Conservation (phyloP, 2,113 vertebrate genomes). For the Bolborhynchus lineola region DNA sequence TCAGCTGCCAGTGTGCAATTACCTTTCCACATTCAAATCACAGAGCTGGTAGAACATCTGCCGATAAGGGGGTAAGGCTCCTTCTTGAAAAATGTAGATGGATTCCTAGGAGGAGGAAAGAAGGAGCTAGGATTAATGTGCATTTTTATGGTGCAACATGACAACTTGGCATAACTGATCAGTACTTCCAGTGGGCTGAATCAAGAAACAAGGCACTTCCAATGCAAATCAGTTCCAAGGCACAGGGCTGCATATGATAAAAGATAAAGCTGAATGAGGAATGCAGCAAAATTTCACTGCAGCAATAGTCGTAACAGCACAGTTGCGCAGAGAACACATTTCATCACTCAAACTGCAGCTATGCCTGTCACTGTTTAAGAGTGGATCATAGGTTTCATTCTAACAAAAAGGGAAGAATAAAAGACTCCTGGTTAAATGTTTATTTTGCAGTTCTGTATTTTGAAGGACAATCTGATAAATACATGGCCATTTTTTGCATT, state of each 20-base stretch:
- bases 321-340: neutral
- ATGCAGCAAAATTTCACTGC: neutral
- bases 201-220: neutral
- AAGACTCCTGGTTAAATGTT: neutral
- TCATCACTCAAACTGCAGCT: neutral
- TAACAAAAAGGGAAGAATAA: neutral
- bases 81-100: constrained; percentile 87
- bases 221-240: neutral
- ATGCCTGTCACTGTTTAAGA: neutral
- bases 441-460: neutral
- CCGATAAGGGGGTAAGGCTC: constrained; percentile 90
- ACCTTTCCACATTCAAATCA: constrained; percentile 91
- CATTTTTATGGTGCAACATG: neutral
- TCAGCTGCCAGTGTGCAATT: neutral
- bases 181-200: neutral
- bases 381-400: neutral
- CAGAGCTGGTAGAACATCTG: constrained; percentile 99
- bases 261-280: neutral
- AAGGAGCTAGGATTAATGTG: neutral
- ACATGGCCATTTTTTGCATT: neutral
- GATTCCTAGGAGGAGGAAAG: constrained; percentile 78
- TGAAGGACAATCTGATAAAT: neutral
- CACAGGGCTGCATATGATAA: neutral
- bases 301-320: neutral
- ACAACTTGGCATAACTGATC: neutral